Percentiles rank a stretch among this genome's conserved stretches.
These are phyloP conservation scores for Nilaparvata lugens DNA, from an alignment of 1,140 invertebrate genomes.

Conservation along the genomic window DNA sequence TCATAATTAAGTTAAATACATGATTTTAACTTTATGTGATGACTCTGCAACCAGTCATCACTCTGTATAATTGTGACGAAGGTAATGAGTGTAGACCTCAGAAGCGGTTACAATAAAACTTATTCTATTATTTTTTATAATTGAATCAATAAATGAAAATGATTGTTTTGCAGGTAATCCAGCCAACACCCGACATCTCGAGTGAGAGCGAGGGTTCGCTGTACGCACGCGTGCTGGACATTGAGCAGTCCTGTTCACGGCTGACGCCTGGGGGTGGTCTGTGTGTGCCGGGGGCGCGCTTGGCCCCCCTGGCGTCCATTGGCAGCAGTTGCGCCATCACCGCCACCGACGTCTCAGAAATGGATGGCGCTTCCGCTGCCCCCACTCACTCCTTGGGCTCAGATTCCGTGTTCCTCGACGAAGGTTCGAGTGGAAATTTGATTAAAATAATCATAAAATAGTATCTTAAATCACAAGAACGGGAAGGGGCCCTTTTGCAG, in stretches of 20 bases:
- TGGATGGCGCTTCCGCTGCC: slow-evolving; percentile 3
- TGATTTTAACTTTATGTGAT: no score
- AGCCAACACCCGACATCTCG: slow-evolving; percentile 68
- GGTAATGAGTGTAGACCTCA: no score
- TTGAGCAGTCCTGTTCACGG: slow-evolving; percentile 4
- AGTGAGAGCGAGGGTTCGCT: slow-evolving; percentile 57
- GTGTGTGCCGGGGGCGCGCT: slow-evolving; percentile 29
- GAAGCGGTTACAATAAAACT: no score
- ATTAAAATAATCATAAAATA: no score
- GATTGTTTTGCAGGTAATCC: slow-evolving; percentile 45
- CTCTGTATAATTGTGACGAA: no score
- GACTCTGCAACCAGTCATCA: no score
- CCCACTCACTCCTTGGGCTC: slow-evolving; percentile 47
- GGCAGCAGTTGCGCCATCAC: slow-evolving; percentile 61
- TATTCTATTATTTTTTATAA: no score
- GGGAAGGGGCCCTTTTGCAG: no score
- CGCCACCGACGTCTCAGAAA: slow-evolving; percentile 1
- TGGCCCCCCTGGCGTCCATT: slow-evolving; percentile 66
- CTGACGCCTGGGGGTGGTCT: slow-evolving; percentile 14
- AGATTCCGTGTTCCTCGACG: slow-evolving; percentile 59
- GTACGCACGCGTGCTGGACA: slow-evolving; percentile 31
- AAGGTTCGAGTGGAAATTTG: slow-evolving; percentile 22
- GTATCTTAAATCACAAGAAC: no score
- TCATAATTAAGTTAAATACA: no score
- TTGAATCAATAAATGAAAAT: no score